Base-by-base conservation (phyloP, 2,888 invertebrate species). In the Orgyia antiqua region DNA sequence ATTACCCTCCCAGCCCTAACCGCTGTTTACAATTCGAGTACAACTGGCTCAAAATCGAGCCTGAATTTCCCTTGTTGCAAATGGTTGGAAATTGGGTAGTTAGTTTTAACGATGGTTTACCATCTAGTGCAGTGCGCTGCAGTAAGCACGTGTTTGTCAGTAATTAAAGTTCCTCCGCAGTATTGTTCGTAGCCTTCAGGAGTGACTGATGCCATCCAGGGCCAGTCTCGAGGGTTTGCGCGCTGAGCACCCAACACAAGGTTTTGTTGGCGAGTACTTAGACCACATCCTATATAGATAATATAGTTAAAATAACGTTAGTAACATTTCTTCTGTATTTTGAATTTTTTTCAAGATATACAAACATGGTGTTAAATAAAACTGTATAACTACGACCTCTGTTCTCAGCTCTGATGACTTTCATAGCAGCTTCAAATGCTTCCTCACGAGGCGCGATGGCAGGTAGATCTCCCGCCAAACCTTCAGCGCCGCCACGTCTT, bases 201-300 rank as follows among this genome's bases (percentile, higher is more conserved):
- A 9, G 94, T 87, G 37, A 96, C 68, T 1, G 93, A 94, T 0
- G 91, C 94, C 89, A 95, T 92, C 96, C 95, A 94, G 0, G 93
- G 93, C 92, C 94, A 95, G 59, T 93, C 93, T 26, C 88, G 87
- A 1, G 88, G 87, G 55, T 90, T 89, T 0, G 92, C 90, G 0
- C 89, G 89, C 13, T 88, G 75, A 0, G 92, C 89, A 1, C 92
- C 92, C 5, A 88, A 82, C 17, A 92, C 83, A 15, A 90, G 87
- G 0, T 87, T 58, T 28, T 76, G 79, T 5, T 82, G 67, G 20
- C 80, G 80, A 1, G 87, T 82, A 51, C 84, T 89, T 3, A 88
- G 64, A 0, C 91, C 91, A 51, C 91, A 91, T 24, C 88, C 89
- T 80, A 68, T 3, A 9, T 19, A 15, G 15, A 6, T 15, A n/a